phyloP scores from a whole-genome alignment of 2,888 invertebrate genomes.

The Mystacides longicornis region DNA sequence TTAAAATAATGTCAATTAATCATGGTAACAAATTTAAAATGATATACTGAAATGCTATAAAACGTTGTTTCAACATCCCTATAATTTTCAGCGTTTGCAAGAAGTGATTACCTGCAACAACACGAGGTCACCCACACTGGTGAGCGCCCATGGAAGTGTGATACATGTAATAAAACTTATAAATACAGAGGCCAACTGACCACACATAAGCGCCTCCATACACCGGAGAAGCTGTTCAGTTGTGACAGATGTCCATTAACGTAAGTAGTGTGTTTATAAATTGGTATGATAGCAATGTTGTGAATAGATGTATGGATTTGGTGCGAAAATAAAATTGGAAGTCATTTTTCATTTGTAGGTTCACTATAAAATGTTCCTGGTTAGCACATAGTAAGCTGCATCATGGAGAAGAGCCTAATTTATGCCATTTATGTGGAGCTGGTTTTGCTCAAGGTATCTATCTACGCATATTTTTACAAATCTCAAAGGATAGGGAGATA shows the following conservation, averaged over 20 bases:
- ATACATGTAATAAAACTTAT: slow-evolving; percentile 37
- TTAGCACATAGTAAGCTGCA: slow-evolving; percentile 41
- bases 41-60: too few species aligned
- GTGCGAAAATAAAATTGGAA: background rate
- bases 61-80: too few species aligned
- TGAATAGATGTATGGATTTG: too few species aligned
- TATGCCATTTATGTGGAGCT: slow-evolving; percentile 42
- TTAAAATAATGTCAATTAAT: too few species aligned
- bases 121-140: slow-evolving; percentile 37
- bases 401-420: slow-evolving; percentile 35
- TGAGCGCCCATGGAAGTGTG: slow-evolving; percentile 36
- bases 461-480: too few species aligned
- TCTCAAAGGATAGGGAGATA: too few species aligned
- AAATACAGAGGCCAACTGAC: slow-evolving; percentile 38
- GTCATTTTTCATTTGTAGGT: slow-evolving; percentile 32
- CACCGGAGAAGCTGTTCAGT: slow-evolving; percentile 34
- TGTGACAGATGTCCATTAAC: slow-evolving; percentile 40
- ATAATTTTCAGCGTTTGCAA: slow-evolving; percentile 36
- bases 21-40: too few species aligned
- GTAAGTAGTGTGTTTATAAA: slow-evolving; percentile 30
- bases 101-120: slow-evolving; percentile 33
- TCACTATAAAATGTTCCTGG: slow-evolving; percentile 39
- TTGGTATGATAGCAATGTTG: too few species aligned
- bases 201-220: slow-evolving; percentile 35
- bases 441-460: slow-evolving; percentile 38